phyloP scores from a whole-genome alignment of 1,140 invertebrate species.

The Hirudo medicinalis region DNA sequence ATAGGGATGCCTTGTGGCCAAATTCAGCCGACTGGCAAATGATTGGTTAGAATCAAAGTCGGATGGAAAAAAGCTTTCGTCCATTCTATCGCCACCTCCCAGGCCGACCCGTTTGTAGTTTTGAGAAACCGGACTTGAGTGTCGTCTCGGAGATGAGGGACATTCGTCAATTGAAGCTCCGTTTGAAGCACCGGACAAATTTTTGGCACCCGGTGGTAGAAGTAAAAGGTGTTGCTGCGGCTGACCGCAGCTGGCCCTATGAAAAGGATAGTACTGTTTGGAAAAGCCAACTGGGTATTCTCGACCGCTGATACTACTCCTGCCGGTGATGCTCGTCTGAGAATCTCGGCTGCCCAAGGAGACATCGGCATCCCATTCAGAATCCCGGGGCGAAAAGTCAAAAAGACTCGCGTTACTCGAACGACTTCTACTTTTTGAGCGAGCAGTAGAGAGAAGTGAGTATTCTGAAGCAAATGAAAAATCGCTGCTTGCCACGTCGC shows the following conservation, averaged over 20 bases:
- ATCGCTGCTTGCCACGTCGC: slow-evolving; percentile 18
- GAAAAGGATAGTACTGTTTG: neutral
- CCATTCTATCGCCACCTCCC: neutral
- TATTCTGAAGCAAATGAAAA: slow-evolving; percentile 21
- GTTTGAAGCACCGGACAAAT: neutral
- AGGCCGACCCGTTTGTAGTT: neutral
- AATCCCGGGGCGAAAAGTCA: slow-evolving; percentile 22
- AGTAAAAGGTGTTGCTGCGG: neutral
- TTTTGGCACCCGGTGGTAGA: neutral
- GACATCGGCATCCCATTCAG: slow-evolving; percentile 22
- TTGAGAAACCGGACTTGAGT: slow-evolving; percentile 10
- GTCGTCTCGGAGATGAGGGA: neutral
- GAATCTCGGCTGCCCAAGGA: slow-evolving; percentile 21
- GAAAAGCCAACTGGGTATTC: neutral
- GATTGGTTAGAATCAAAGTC: no score
- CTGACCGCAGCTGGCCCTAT: neutral
- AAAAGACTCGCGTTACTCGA: slow-evolving; percentile 17
- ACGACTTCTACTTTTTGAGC: slow-evolving; percentile 13
- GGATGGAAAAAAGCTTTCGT: neutral
- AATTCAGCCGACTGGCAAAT: no score
- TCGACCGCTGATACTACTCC: slow-evolving; percentile 7
- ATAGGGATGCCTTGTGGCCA: neutral
- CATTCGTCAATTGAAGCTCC: no score
- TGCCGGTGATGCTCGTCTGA: slow-evolving; percentile 16
- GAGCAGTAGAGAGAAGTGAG: slow-evolving; percentile 12